These are phyloP conservation scores for Xenus cinereus DNA, from an alignment of 2,113 vertebrate species.

Conservation along the genomic window DNA sequence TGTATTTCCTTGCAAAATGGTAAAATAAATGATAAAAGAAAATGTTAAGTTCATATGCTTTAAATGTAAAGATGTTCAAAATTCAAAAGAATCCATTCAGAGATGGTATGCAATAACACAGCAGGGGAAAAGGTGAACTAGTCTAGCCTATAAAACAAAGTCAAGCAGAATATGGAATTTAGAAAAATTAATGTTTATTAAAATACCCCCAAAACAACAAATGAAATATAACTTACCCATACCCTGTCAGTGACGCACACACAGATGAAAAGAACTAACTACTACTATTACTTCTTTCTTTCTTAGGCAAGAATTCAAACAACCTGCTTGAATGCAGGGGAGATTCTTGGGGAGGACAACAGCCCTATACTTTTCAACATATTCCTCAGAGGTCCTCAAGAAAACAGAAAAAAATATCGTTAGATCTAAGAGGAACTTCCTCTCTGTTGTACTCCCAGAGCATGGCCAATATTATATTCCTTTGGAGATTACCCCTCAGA, in stretches of 20 bases:
- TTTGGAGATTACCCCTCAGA: background rate
- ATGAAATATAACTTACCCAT: background rate
- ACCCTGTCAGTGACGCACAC: background rate
- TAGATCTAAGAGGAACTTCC: background rate
- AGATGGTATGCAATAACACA: background rate
- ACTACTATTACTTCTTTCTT: background rate
- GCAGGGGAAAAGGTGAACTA: background rate
- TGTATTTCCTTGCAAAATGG: background rate
- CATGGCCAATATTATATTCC: background rate
- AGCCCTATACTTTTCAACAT: background rate
- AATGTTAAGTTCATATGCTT: background rate
- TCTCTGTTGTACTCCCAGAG: background rate
- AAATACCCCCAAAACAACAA: background rate
- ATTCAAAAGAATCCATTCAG: background rate
- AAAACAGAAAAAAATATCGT: background rate
- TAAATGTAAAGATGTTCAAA: background rate
- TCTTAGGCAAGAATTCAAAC: background rate
- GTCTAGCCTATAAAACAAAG: background rate
- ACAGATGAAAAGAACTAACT: background rate
- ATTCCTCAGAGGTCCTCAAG: background rate
- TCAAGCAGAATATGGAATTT: background rate
- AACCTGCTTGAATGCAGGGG: background rate
- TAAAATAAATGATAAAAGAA: background rate
- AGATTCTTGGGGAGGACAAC: background rate
- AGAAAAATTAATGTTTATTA: background rate